Conservation (phyloP, 2,888 invertebrate species). For the Calephelis perditalis region DNA sequence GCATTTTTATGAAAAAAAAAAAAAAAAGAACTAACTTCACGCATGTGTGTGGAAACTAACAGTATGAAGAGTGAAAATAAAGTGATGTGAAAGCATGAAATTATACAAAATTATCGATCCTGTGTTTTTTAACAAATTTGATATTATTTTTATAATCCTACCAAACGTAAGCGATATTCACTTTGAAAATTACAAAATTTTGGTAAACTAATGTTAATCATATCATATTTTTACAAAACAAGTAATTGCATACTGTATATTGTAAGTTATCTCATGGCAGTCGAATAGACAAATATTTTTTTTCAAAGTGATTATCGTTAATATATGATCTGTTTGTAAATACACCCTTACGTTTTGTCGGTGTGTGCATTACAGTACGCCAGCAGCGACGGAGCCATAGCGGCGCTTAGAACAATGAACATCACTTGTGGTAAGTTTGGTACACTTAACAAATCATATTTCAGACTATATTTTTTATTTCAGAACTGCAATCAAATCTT, state of each 20-base stretch:
- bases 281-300: not conserved
- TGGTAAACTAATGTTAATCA: not conserved
- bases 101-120: conserved; percentile 15
- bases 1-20: too few species aligned
- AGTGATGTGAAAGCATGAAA: conserved; percentile 24
- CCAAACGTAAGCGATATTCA: conserved; percentile 2
- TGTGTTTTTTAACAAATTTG: conserved; percentile 12
- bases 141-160: conserved; percentile 1
- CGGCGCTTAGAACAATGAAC: conserved; percentile 84
- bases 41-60: conserved; percentile 62
- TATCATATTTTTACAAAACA: too few species aligned
- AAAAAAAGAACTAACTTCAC: conserved; percentile 46
- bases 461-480: too few species aligned
- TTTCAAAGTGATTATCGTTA: conserved; percentile 25
- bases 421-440: conserved; percentile 52
- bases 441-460: not conserved
- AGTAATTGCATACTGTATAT: too few species aligned
- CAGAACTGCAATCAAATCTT: too few species aligned
- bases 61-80: conserved; percentile 37
- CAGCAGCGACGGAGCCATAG: conserved; percentile 92
- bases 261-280: too few species aligned
- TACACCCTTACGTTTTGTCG: conserved; percentile 52
- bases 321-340: conserved; percentile 36
- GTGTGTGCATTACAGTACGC: conserved; percentile 88
- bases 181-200: conserved; percentile 9